phyloP scores from a whole-genome alignment of 2,888 invertebrate species.

The Agapostemon virescens region DNA sequence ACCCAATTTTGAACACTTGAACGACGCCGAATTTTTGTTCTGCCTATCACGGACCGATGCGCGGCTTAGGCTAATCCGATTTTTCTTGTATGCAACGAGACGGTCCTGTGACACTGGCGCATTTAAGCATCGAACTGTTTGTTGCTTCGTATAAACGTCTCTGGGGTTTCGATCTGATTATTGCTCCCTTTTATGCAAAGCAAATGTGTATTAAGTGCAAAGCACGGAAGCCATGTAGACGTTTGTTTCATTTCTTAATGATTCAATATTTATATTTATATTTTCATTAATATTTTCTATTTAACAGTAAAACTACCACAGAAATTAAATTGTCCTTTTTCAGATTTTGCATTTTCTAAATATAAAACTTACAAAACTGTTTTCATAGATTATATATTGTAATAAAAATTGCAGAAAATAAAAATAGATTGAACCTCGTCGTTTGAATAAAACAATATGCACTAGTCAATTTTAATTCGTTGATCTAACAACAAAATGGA shows the following conservation, averaged over 20 bases:
- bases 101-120: not conserved
- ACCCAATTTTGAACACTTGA: constrained; percentile 9
- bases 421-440: too few species aligned
- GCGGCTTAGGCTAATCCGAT: constrained; percentile 2
- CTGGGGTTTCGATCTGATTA: not conserved
- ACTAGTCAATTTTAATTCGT: too few species aligned
- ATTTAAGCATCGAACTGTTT: not conserved
- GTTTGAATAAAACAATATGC: too few species aligned
- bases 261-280: too few species aligned
- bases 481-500: not conserved
- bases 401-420: too few species aligned
- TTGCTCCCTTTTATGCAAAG: not conserved
- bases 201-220: not conserved
- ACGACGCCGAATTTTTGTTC: constrained; percentile 12
- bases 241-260: not conserved
- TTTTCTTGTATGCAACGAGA: not conserved
- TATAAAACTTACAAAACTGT: too few species aligned
- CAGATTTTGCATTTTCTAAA: too few species aligned
- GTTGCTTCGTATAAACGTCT: not conserved
- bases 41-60: not conserved
- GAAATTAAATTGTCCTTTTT: too few species aligned
- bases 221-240: too few species aligned
- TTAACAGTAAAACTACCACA: too few species aligned
- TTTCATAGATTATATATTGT: too few species aligned
- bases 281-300: not conserved